Percentiles rank a stretch among this genome's conserved stretches.
Evolutionary conservation across 2,113 vertebrate species (phyloP).

Genomic region (Vidua macroura): DNA sequence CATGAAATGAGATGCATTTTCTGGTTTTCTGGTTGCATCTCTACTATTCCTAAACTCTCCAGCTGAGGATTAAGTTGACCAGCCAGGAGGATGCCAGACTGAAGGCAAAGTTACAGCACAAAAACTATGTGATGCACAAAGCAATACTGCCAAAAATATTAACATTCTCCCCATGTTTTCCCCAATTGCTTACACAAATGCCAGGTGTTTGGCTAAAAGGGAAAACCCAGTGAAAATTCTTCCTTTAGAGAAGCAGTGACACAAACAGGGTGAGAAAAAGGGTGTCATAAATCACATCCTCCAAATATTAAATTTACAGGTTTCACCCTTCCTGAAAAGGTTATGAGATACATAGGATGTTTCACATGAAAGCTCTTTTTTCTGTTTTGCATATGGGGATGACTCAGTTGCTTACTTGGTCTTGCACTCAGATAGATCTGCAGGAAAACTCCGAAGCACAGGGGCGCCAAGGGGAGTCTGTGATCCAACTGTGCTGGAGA

Average conservation of each 20-base stretch:
- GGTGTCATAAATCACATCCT: not conserved
- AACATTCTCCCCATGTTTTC: not conserved
- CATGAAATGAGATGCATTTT: not conserved
- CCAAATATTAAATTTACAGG: not conserved
- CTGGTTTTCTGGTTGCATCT: not conserved
- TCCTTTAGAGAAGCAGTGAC: not conserved
- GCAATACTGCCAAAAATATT: not conserved
- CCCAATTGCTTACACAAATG: not conserved
- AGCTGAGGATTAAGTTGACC: not conserved
- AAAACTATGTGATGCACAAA: not conserved
- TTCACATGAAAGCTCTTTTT: not conserved
- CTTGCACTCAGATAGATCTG: not conserved
- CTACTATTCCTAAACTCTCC: not conserved
- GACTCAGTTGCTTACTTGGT: not conserved
- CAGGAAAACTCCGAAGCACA: not conserved
- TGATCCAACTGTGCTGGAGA: not conserved
- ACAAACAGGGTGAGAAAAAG: not conserved
- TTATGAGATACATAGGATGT: not conserved
- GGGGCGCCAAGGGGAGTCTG: fast-evolving
- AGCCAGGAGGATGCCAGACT: not conserved
- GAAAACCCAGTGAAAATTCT: not conserved
- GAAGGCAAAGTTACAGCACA: not conserved
- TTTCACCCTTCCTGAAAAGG: not conserved
- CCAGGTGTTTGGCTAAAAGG: not conserved
- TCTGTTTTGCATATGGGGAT: not conserved